These are phyloP conservation scores for Cebidichthys violaceus DNA, from an alignment of 2,113 vertebrate genomes.

Conservation along the genomic window DNA sequence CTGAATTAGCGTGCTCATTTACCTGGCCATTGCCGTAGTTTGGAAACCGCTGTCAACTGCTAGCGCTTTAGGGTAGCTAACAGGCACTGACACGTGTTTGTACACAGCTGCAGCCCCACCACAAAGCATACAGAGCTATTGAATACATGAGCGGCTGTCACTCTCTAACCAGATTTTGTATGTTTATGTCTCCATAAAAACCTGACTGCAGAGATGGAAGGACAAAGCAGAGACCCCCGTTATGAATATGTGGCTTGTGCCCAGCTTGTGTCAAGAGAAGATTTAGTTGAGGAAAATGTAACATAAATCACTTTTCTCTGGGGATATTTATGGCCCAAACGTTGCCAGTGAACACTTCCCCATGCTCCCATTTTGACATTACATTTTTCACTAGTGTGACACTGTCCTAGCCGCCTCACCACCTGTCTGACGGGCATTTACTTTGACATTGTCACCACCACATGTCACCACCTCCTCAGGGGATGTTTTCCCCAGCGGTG, in stretches of 20 bases:
- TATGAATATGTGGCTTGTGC: conserved; percentile 14
- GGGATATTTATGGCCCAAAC: conserved; percentile 34
- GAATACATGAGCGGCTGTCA: neutral
- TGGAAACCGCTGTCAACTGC: conserved; percentile 14
- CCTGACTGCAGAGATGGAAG: conserved; percentile 8
- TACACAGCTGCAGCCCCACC: neutral
- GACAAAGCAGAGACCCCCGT: conserved; percentile 9
- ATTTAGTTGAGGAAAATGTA: conserved; percentile 19
- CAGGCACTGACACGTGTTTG: conserved; percentile 22
- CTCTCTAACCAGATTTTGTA: conserved; percentile 3
- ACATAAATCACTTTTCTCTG: conserved; percentile 28
- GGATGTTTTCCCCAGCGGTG: conserved; percentile 7
- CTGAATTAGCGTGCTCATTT: conserved; percentile 8
- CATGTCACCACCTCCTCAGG: conserved; percentile 28
- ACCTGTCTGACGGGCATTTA: conserved; percentile 30
- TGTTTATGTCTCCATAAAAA: conserved; percentile 8
- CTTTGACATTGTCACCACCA: conserved; percentile 30
- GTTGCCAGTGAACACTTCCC: conserved; percentile 7
- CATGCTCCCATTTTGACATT: conserved; percentile 21
- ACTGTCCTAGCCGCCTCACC: conserved; percentile 18
- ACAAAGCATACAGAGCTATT: neutral
- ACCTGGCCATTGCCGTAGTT: neutral
- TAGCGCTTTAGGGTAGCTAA: neutral
- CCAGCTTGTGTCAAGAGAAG: conserved; percentile 23
- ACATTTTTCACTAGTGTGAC: conserved; percentile 32